Conservation (phyloP, 2,113 vertebrate genomes). For the Equus przewalskii region DNA sequence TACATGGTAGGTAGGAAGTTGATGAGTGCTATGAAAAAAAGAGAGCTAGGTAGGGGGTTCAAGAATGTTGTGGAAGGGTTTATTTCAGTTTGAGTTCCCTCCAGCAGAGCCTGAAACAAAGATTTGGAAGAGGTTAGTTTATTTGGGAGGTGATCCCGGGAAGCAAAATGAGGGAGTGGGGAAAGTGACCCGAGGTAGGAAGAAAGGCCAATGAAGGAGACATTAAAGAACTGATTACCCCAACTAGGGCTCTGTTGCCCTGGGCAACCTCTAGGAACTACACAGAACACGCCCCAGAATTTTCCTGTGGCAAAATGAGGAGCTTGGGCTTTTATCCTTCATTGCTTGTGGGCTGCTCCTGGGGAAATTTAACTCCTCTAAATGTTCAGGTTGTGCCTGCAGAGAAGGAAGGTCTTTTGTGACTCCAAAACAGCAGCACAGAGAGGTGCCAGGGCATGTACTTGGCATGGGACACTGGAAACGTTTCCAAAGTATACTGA, state of each 20-base stretch:
- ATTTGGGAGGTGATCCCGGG: neutral
- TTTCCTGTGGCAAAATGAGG: neutral
- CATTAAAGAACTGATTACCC: neutral
- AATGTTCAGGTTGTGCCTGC: neutral
- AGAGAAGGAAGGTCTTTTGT: neutral
- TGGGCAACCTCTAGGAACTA: neutral
- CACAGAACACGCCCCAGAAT: neutral
- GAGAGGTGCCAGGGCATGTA: neutral
- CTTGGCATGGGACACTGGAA: neutral
- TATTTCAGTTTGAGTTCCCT: neutral
- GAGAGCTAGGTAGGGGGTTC: neutral
- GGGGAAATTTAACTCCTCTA: neutral
- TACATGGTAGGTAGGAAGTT: neutral
- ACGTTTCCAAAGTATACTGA: neutral
- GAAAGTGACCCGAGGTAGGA: neutral
- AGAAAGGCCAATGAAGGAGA: neutral
- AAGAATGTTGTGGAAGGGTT: neutral
- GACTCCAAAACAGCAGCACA: neutral
- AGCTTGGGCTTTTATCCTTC: neutral
- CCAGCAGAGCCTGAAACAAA: neutral
- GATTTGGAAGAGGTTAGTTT: neutral
- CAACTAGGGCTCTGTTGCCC: accelerated
- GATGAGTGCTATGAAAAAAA: neutral
- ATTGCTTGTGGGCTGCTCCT: neutral
- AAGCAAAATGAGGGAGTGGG: neutral